These are phyloP conservation scores for Latrodectus geometricus DNA, from an alignment of 1,140 invertebrate species.

Conservation along the genomic window DNA sequence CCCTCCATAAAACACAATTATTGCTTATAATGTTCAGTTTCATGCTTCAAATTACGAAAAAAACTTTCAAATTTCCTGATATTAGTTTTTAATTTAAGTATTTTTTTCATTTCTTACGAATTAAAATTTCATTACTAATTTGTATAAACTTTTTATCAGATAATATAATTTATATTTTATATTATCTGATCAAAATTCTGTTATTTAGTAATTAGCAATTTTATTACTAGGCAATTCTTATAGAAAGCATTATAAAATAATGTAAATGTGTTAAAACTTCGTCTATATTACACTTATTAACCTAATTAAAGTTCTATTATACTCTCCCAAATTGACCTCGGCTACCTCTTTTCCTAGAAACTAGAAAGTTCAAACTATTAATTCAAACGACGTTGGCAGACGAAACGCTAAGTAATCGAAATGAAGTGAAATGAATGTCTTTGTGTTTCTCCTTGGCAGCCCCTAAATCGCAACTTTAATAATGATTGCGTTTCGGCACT, in stretches of 20 bases:
- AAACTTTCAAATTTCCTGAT: too few relatives aligned
- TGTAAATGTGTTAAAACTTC: neutral
- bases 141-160: too few relatives aligned
- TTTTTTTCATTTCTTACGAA: too few relatives aligned
- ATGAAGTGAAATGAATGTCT: conserved; percentile 28
- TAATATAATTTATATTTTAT: too few relatives aligned
- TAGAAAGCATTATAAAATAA: neutral
- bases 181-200: too few relatives aligned
- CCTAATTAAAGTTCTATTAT: neutral
- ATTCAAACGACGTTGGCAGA: conserved; percentile 15
- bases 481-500: neutral
- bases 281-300: neutral
- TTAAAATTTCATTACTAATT: too few relatives aligned
- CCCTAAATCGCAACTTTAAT: conserved; percentile 8
- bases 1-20: too few relatives aligned
- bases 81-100: too few relatives aligned
- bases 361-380: conserved; percentile 2
- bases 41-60: too few relatives aligned
- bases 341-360: neutral
- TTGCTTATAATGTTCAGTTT: too few relatives aligned
- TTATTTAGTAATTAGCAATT: too few relatives aligned
- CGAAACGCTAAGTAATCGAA: conserved; percentile 4
- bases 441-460: neutral
- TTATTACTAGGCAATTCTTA: too few relatives aligned
- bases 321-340: neutral